Evolutionary conservation across 2,888 invertebrate genomes (phyloP).

Genomic region (Eulithis testata): DNA sequence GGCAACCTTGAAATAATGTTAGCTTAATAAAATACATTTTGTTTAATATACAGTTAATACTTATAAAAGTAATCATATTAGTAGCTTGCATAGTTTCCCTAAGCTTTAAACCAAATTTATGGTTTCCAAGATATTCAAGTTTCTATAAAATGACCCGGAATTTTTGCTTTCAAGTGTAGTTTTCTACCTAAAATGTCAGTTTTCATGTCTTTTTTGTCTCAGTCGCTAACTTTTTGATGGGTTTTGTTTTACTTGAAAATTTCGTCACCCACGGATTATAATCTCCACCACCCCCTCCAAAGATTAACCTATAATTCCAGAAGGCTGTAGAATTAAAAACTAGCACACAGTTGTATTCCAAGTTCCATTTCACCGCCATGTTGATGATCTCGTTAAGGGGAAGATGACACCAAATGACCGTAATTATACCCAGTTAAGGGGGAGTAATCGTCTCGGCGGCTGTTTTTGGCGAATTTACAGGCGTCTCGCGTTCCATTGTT

Average conservation of each 20-base stretch:
- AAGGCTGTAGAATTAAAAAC: conserved; percentile 34
- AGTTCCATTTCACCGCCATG: conserved; percentile 50
- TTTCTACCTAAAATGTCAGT: too few species aligned
- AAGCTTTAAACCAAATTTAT: too few species aligned
- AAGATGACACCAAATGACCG: conserved; percentile 80
- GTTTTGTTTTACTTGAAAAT: neutral
- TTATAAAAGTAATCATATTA: too few species aligned
- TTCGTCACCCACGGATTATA: neutral
- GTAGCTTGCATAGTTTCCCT: too few species aligned
- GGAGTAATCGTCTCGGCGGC: conserved; percentile 62
- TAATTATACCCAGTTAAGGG: conserved; percentile 77
- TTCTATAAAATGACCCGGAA: too few species aligned
- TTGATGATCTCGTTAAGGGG: conserved; percentile 77
- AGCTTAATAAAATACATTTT: too few species aligned
- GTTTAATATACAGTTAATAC: too few species aligned
- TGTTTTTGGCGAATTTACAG: conserved; percentile 73
- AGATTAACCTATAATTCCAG: conserved; percentile 22
- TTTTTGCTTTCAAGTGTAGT: too few species aligned
- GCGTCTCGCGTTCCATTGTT: conserved; percentile 68
- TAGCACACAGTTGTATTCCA: conserved; percentile 48
- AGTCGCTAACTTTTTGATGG: too few species aligned
- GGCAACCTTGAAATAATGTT: too few species aligned
- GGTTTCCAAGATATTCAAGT: too few species aligned
- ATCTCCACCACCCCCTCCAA: conserved; percentile 5
- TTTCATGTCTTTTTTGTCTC: too few species aligned